These are phyloP conservation scores for Eleutherodactylus coqui DNA, from an alignment of 2,797 vertebrate genomes.

Conservation along the genomic window DNA sequence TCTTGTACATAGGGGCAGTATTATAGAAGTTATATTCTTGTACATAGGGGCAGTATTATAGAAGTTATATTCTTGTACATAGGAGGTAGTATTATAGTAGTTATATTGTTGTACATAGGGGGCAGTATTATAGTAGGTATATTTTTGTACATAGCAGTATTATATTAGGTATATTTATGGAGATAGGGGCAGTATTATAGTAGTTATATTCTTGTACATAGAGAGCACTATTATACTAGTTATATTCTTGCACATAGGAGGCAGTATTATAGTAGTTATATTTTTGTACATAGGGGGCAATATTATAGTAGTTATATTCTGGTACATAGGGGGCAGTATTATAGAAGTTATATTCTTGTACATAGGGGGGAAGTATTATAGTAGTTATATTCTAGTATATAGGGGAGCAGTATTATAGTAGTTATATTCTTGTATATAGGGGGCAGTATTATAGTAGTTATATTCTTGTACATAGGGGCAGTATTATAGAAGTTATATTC, in stretches of 20 bases:
- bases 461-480: too few relatives aligned
- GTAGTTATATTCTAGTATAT: conserved; percentile 8
- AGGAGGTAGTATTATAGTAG: conserved; percentile 9
- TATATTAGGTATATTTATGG: conserved; percentile 23
- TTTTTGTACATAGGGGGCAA: conserved; percentile 19
- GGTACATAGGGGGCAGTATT: background rate
- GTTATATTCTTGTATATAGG: conserved; percentile 12
- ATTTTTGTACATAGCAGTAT: conserved; percentile 11
- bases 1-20: background rate
- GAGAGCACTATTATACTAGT: conserved; percentile 9
- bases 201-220: background rate
- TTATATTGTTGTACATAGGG: conserved; percentile 3
- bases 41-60: conserved; percentile 18
- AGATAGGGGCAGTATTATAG: background rate
- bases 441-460: background rate
- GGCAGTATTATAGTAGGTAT: conserved; percentile 2
- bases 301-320: conserved; percentile 19
- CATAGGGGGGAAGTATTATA: conserved; percentile 6
- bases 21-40: conserved; percentile 23
- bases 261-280: conserved; percentile 28
- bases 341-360: conserved; percentile 12
- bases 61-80: conserved; percentile 24
- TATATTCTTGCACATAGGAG: background rate
- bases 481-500: too few relatives aligned
- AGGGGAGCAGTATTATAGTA: conserved; percentile 4